phyloP scores from a whole-genome alignment of 2,797 vertebrate genomes.

The Lacerta bilineata region DNA sequence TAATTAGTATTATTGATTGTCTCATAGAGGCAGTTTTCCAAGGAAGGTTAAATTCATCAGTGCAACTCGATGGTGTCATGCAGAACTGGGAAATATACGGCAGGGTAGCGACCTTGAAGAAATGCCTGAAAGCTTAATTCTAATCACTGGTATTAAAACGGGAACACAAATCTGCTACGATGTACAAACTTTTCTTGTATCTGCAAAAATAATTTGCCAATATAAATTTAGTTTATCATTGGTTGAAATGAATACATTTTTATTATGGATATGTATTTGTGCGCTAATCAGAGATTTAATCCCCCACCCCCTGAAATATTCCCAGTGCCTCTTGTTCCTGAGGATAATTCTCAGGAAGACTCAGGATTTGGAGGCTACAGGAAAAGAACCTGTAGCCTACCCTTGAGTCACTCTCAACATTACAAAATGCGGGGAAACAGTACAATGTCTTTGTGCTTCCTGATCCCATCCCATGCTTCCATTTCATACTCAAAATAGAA shows the following conservation, averaged over 20 bases:
- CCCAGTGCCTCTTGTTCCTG: not conserved
- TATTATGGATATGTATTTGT: not conserved
- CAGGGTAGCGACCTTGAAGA: conserved; percentile 25
- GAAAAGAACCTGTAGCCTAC: not conserved
- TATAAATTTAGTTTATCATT: not conserved
- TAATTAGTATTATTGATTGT: conserved; percentile 49
- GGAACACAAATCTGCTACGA: not conserved
- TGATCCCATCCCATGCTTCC: not conserved
- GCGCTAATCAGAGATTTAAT: not conserved
- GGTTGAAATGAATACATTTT: not conserved
- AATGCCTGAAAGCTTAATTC: conserved; percentile 10
- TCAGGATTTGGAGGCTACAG: not conserved
- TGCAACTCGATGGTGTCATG: conserved; percentile 11
- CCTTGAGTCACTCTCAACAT: not conserved
- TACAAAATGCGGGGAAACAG: not conserved
- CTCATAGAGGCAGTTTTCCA: conserved; percentile 32
- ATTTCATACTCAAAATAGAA: not conserved
- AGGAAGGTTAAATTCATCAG: conserved; percentile 46
- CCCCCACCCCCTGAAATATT: not conserved
- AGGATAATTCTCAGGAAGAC: not conserved
- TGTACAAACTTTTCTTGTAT: not conserved
- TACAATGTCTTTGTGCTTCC: not conserved
- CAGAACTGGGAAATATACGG: conserved; percentile 26
- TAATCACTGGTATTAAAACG: not conserved
- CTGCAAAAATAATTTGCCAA: not conserved